These are phyloP conservation scores for Bemisia tabaci DNA, from an alignment of 1,140 invertebrate genomes.

Conservation along the genomic window DNA sequence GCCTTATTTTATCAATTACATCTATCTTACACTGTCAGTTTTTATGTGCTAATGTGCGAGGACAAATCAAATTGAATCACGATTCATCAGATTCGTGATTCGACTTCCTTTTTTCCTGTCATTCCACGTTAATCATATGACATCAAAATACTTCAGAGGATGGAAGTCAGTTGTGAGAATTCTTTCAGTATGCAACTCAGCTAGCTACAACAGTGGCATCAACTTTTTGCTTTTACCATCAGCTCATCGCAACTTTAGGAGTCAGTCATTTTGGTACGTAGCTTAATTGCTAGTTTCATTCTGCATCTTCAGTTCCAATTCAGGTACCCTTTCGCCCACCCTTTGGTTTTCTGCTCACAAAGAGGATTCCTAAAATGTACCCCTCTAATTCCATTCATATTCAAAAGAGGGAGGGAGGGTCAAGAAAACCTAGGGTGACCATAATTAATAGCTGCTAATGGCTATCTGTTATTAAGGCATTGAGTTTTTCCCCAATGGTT, in stretches of 20 bases:
- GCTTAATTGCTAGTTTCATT: background rate
- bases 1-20: too few relatives aligned
- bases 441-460: background rate
- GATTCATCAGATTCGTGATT: too few relatives aligned
- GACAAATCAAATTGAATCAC: too few relatives aligned
- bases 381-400: too few relatives aligned
- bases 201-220: background rate
- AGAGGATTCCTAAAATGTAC: background rate
- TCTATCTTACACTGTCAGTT: too few relatives aligned
- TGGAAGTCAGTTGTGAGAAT: background rate
- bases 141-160: background rate
- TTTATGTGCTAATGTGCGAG: too few relatives aligned
- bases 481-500: too few relatives aligned
- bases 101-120: too few relatives aligned
- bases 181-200: background rate
- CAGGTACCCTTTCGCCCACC: background rate
- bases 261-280: background rate
- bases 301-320: conserved; percentile 2
- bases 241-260: background rate
- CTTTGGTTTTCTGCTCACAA: background rate
- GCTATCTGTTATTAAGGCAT: too few relatives aligned
- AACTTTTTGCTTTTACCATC: background rate
- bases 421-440: background rate
- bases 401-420: background rate
- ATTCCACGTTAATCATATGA: background rate